Conservation (phyloP, 2,113 vertebrate genomes). For the Ploceus nigricollis region DNA sequence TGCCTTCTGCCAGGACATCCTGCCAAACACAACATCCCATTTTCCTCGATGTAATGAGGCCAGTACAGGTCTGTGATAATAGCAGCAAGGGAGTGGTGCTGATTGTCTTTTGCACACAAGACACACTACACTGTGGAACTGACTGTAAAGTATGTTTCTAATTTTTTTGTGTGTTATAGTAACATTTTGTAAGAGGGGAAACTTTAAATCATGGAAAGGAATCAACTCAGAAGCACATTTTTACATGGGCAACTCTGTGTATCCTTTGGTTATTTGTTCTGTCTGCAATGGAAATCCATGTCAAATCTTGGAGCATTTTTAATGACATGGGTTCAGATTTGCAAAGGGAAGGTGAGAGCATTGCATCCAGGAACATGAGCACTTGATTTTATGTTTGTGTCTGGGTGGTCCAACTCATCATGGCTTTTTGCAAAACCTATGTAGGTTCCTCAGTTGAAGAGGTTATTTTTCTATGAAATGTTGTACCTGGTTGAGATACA, state of each 20-base stretch:
- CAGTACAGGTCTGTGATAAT: background rate
- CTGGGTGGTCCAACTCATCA: background rate
- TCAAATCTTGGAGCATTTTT: background rate
- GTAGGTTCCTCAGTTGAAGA: background rate
- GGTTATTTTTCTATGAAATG: background rate
- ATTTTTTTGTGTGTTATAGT: background rate
- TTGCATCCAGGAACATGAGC: background rate
- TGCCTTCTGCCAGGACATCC: background rate
- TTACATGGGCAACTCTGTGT: background rate
- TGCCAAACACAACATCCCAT: background rate
- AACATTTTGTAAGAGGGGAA: background rate
- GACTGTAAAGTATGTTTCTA: background rate
- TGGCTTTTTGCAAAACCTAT: background rate
- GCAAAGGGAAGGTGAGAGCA: background rate
- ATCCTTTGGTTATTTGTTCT: background rate
- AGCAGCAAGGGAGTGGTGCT: background rate
- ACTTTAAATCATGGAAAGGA: background rate
- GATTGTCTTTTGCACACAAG: background rate
- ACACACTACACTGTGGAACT: background rate
- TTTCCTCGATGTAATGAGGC: background rate
- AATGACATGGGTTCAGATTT: background rate
- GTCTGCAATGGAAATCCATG: background rate
- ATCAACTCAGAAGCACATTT: background rate
- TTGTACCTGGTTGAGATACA: rapidly evolving
- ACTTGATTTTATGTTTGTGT: background rate